Base-by-base conservation (phyloP, 1,140 invertebrate species). In the Drosophila lini region DNA sequence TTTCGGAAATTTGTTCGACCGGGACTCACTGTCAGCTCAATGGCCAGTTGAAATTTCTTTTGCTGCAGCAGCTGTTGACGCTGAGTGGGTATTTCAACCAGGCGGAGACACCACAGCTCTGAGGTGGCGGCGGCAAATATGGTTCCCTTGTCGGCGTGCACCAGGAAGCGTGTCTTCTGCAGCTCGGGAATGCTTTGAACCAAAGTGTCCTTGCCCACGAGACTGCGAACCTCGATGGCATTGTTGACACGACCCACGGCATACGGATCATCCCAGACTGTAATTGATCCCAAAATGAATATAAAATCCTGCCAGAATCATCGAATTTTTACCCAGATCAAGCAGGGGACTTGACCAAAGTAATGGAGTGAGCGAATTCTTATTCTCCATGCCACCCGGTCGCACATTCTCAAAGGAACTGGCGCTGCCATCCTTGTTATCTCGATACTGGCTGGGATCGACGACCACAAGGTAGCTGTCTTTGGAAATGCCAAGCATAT, bases 11-110 rank as follows among this genome's bases (percentile, higher is more conserved):
- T 19, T 36, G 5, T 3, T 31, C 4, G 19, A 25, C 15, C 2
- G 1, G 19, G 74, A 94, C 95, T 94, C 94, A 98, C 97, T n/a
- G 97, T 97, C 62, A 99, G 93, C 92, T 97, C 96, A 22, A 99
- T 93, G n/a, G 98, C 98, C 41, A 99, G 93, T 92, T 98, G 96
- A 94, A 98, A 99, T 83, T 98, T 96, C 93, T 98, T 98, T 77
- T 96, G 95, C 74, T 96, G 95, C 1, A 99, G 92, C 22, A 99
- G 93, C 65, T 96, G 95, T 81, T 96, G 93, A 13, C 98, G 96
- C 93, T 99, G 98, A 60, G 95, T 95, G 5, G 95, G 94, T 59
- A 97, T 94, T 67, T 98, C 96, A 7, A 97, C 94, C 11, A 95
- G 94, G 52, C 94, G 95, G 25, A 99, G 93, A 85, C 96, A 96